Evolutionary conservation across 2,888 invertebrate species (phyloP), one percentile per base, ranked within the genome.

Genomic region (Microplitis manilae): DNA sequence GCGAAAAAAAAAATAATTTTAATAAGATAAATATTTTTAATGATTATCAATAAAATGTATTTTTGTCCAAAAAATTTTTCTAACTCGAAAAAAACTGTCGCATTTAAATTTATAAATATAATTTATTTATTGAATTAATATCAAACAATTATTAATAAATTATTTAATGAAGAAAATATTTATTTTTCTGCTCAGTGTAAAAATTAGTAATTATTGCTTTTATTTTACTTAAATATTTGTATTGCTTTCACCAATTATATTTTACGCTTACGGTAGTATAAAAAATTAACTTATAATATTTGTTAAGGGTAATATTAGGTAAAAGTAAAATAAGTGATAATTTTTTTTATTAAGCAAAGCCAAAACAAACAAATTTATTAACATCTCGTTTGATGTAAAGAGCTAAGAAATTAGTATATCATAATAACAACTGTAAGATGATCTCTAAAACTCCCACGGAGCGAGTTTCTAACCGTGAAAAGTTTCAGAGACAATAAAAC

Each of bases 381-480:
- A 30, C 30, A 30, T 30, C 30, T 30, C 30, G 30, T 30, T 30
- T 30, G 30, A 30, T 30, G 30, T 30, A 30, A 30, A 30, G 30
- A 30, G 30, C 30, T 30, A 30, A 30, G 30, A 30, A 30, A 4
- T 5, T 50, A 50, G 8, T 50, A 13, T 13, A 50, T 50, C 8
- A 50, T 50, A 50, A 50, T 9, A 50, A 50, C 13, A 8, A 50
- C 8, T 50, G 2, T 62, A 62, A 62, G 20, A 7, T 7, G 6
- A 62, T 62, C 62, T 15, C 9, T 17, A 62, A 62, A 62, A 62
- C 17, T 62, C 62, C 20, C 62, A 62, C 62, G 62, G 15, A 62
- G 15, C 62, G 20, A 7, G 62, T 62, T 62, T 62, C 2, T 50
- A 62, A 62, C 15, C 62, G 6, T 20, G 62, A 17, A 20, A 62